Percentiles rank a stretch among this genome's conserved stretches.
Conservation (phyloP, 2,888 invertebrate genomes). For the Doris montereyensis region DNA sequence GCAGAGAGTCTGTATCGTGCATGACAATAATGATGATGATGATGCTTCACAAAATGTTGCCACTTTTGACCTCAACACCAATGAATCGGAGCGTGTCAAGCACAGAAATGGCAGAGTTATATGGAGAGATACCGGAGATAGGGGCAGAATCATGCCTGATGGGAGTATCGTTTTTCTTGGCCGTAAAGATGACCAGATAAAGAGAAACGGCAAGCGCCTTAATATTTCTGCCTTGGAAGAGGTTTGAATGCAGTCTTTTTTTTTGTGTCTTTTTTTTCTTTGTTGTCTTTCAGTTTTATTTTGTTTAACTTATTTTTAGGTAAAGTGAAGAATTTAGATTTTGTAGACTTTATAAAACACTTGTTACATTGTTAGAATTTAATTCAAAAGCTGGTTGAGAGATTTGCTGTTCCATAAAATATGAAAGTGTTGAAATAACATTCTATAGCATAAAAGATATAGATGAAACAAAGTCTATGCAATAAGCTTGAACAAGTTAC, state of each 20-base stretch:
- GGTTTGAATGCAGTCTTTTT: slow-evolving; percentile 43
- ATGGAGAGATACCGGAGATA: slow-evolving; percentile 81
- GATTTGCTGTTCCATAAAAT: too few species aligned
- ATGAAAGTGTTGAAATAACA: too few species aligned
- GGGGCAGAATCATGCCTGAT: slow-evolving; percentile 75
- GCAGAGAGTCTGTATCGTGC: slow-evolving; percentile 63
- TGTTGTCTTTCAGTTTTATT: too few species aligned
- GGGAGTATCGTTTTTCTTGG: slow-evolving; percentile 33
- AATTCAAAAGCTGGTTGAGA: too few species aligned
- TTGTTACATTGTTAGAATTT: too few species aligned
- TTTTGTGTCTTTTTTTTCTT: too few species aligned
- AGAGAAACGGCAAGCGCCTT: slow-evolving; percentile 84
- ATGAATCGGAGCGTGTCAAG: neutral
- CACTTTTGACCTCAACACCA: neutral
- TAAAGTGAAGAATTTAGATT: too few species aligned
- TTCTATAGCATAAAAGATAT: too few species aligned
- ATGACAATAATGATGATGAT: slow-evolving; percentile 49
- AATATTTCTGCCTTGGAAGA: slow-evolving; percentile 74
- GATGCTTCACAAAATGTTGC: neutral
- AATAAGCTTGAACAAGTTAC: too few species aligned
- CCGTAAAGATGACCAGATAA: slow-evolving; percentile 79
- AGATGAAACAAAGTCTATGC: too few species aligned
- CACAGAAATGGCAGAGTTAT: slow-evolving; percentile 14
- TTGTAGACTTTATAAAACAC: too few species aligned
- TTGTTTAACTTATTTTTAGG: too few species aligned